Percentiles rank a stretch among this genome's conserved stretches.
Evolutionary conservation across 92 coral and sea anemone species (phyloP).

Genomic region (Siderastrea radians): DNA sequence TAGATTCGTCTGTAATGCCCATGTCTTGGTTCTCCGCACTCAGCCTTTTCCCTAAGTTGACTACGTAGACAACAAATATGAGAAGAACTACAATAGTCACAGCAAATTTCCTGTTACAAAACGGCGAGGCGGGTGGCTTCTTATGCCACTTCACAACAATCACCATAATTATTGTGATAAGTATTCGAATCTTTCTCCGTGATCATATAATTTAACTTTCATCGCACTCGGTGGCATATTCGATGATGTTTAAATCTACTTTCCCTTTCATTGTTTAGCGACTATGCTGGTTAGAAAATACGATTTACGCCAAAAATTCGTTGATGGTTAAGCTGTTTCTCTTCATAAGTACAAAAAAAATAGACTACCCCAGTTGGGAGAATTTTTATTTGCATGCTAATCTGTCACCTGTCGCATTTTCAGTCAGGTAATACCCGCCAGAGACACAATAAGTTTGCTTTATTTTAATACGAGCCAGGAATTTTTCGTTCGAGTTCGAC

Average conservation of each 20-base stretch:
- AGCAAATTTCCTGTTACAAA: constrained; percentile 10
- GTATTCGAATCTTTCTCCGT: not conserved
- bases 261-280: not conserved
- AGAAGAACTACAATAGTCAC: constrained; percentile 1
- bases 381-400: not conserved
- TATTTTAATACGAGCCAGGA: too few relatives aligned
- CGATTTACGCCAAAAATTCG: not conserved
- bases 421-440: too few relatives aligned
- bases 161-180: not conserved
- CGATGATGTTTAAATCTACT: not conserved
- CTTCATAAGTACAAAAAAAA: not conserved
- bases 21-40: not conserved
- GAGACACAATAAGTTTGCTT: too few relatives aligned
- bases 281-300: not conserved
- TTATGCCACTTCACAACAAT: constrained; percentile 2
- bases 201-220: not conserved
- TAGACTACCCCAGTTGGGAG: not conserved
- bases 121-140: not conserved
- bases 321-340: not conserved
- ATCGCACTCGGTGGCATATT: too few relatives aligned
- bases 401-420: not conserved
- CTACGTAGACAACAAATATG: not conserved
- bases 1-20: not conserved
- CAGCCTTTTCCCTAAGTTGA: not conserved
- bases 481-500: too few relatives aligned